Evolutionary conservation across 2,888 invertebrate genomes (phyloP), one percentile per base, ranked within the genome.

Genomic region (Achlya flavicornis): DNA sequence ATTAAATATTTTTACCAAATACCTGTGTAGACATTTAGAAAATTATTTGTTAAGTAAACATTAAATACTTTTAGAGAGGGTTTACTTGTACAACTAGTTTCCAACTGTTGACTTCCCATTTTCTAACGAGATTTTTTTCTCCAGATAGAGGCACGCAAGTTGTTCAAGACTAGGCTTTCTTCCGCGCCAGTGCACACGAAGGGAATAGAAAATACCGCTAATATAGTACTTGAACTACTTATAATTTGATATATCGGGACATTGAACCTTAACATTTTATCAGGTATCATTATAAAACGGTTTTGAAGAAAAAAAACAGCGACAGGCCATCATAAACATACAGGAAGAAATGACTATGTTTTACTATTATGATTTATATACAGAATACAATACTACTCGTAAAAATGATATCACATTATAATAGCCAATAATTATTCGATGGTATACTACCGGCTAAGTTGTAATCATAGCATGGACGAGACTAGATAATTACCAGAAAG

Each of bases 81-180:
- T 68, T 70, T 80, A 84, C 81, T 80, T 69, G 84, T 76, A 77
- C 72, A 81, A 87, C 91, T 80, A 80, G 91, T 90, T 89, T 84
- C 78, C 81, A 79, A 80, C 81, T 79, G 81, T 84, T 80, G 81
- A 86, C 88, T 93, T 92, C 92, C 91, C 84, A 92, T 92, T 93
- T 93, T 93, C 93, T 91, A 92, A 93, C 92, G 78, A 90, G 91
- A 87, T 92, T 88, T 90, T 90, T 88, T 85, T 82, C 83, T 83
- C 80, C 75, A 73, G 73, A 77, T 78, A 78, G 75, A 75, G 78
- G 70, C 75, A 71, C 63, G 66, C 65, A 68, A 76, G 78, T 78
- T 78, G 81, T 77, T 80, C 78, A 79, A 79, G 77, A 81, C 80
- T 75, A 76, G 77, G 77, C 78, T 79, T 81, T 85, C 84, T 87